Conservation (phyloP, 2,888 invertebrate genomes). For the Dasypogon diadema region DNA sequence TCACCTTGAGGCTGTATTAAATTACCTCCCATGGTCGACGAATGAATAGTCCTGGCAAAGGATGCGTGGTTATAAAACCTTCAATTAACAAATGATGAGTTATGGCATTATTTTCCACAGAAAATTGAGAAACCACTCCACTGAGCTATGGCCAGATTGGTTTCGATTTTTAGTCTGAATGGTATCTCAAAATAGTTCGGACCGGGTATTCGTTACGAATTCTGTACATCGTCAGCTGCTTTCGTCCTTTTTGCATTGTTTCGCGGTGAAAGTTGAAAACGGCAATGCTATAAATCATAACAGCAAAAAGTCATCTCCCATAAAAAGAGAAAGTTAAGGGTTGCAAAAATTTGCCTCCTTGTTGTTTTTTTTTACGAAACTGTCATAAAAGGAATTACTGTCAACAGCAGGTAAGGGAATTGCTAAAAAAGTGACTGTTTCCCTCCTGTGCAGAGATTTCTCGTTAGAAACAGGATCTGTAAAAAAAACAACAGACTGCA, state of each 20-base stretch:
- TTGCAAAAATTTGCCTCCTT: conserved; percentile 15
- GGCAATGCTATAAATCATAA: conserved; percentile 40
- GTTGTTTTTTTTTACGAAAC: no score
- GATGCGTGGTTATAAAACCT: conserved; percentile 8
- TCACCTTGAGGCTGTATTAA: no score
- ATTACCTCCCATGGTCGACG: no score
- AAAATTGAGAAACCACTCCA: conserved; percentile 19
- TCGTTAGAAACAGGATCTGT: no score
- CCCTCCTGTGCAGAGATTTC: not conserved
- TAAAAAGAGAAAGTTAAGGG: conserved; percentile 46
- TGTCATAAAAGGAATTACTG: no score
- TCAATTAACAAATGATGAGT: conserved; percentile 44
- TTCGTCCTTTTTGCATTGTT: conserved; percentile 8
- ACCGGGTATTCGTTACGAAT: not conserved
- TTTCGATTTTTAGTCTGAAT: conserved; percentile 22
- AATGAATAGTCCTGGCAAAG: conserved; percentile 14
- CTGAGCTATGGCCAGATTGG: conserved; percentile 1
- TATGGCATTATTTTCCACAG: conserved; percentile 11
- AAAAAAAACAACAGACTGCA: no score
- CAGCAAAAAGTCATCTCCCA: not conserved
- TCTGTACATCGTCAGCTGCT: not conserved
- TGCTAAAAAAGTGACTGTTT: not conserved
- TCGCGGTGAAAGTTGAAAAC: conserved; percentile 18
- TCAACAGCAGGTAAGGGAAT: not conserved
- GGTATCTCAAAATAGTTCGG: conserved; percentile 36